A percentile compares a stretch with the other conserved stretches of the same genome.
phyloP scores from a whole-genome alignment of 2,797 vertebrate genomes.

The Avahi laniger region DNA sequence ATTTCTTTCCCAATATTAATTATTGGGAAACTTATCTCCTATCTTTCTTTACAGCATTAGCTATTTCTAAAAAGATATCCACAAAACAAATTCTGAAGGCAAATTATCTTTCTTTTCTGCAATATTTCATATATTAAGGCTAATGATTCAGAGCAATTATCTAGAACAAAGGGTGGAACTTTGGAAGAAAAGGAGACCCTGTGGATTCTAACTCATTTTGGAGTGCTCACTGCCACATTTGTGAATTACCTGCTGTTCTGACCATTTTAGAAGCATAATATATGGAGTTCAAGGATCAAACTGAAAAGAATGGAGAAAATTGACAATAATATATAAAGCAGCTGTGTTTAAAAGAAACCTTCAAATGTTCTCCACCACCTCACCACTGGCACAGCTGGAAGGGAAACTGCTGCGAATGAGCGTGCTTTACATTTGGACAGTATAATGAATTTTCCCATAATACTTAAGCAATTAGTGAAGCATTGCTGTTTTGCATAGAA shows the following conservation, averaged over 20 bases:
- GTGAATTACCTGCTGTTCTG: conserved; percentile 15
- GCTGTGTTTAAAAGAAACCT: conserved; percentile 63
- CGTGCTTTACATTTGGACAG: conserved; percentile 55
- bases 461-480: conserved; percentile 59
- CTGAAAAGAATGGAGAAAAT: conserved; percentile 53
- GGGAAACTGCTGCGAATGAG: conserved; percentile 41
- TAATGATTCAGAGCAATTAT: conserved; percentile 34
- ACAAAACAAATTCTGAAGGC: background rate
- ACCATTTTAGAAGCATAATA: conserved; percentile 47
- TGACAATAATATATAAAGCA: conserved; percentile 56
- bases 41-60: background rate
- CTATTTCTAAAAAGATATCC: background rate
- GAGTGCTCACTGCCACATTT: background rate
- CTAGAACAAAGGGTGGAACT: background rate
- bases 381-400: conserved; percentile 34
- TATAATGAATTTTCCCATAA: conserved; percentile 59
- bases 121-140: conserved; percentile 4
- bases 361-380: conserved; percentile 29
- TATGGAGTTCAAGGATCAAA: background rate
- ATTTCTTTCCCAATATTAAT: background rate
- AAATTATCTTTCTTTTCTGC: background rate
- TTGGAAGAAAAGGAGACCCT: background rate
- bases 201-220: conserved; percentile 3
- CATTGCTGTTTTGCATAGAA: conserved; percentile 36
- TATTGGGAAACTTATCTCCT: background rate